phyloP scores from a whole-genome alignment of 2,113 vertebrate genomes.

The Scytalopus superciliaris region DNA sequence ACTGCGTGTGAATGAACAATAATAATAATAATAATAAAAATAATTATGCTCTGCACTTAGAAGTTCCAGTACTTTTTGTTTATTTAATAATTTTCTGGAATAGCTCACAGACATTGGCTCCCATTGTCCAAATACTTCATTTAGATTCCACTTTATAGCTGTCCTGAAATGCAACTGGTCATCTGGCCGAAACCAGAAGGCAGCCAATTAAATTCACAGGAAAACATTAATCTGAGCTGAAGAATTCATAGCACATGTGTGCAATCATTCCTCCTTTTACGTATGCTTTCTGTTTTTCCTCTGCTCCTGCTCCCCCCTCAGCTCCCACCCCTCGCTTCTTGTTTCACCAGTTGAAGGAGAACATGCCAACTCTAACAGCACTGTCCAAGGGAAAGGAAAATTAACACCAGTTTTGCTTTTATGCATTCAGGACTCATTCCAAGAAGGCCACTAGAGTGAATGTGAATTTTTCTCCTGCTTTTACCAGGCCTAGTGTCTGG shows the following conservation, averaged over 20 bases:
- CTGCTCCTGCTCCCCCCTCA: neutral
- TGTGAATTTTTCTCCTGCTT: neutral
- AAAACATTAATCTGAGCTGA: constrained; percentile 69
- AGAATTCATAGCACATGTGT: constrained; percentile 56
- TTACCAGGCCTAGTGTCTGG: neutral
- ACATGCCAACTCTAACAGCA: constrained; percentile 21
- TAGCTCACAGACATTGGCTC: constrained; percentile 40
- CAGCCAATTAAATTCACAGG: constrained; percentile 63
- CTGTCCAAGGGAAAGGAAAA: constrained; percentile 37
- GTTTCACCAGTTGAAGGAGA: neutral
- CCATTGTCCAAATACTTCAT: constrained; percentile 37
- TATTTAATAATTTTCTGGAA: constrained; percentile 55
- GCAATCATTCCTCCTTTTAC: constrained; percentile 45
- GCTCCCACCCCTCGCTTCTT: neutral
- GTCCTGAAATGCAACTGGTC: constrained; percentile 44
- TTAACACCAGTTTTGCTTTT: constrained; percentile 50
- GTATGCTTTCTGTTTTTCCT: constrained; percentile 44
- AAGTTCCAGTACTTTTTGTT: constrained; percentile 44
- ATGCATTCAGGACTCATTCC: neutral
- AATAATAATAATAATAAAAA: constrained; percentile 5
- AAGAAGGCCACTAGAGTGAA: neutral
- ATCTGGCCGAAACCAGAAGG: constrained; percentile 42
- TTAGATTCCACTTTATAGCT: constrained; percentile 52
- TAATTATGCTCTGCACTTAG: neutral
- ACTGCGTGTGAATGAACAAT: neutral